Evolutionary conservation across 64 coral and sea anemone genomes (phyloP), one percentile per base, ranked within the genome.

Genomic region (Montipora sp.): DNA sequence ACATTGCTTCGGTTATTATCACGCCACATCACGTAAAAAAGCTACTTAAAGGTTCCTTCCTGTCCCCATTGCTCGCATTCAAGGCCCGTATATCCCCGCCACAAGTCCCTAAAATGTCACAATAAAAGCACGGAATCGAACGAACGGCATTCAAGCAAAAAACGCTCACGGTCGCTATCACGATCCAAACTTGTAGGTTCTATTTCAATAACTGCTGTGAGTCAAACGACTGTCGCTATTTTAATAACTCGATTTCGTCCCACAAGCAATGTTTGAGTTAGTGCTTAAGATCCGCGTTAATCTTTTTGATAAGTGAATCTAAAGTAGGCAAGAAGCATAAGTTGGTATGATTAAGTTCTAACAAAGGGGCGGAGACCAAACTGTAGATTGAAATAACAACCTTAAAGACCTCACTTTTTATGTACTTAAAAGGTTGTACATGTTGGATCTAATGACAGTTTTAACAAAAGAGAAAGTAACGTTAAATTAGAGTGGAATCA

Each of bases 281-380:
- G 47, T 85, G 68, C 82, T 85, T 85, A 85, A 20, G 46, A n/a
- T 4, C 15, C 4, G 63, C 65, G 65, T 51, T 84, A 85, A 85
- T 85, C 82, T 85, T 72, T 71, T 48, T 85, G 61, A 85, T 85
- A 85, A 85, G 65, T 85, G 82, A 85, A 85, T 85, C 65, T 72
- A 72, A 71, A 85, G 65, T 51, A 85, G 61, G 82, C 16, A 18
- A 7, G 60, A 15, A 63, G 14, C 60, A 16, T 63, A 63, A 63
- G 60, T 63, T 15, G 13, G 60, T 63, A 71, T 85, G 50, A 85
- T 85, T 85, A 85, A 49, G 63, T 67, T 11, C 16, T 85, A 85
- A 85, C 61, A 45, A 72, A 72, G 82, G 65, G 82, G 82, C 82
- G 82, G 82, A 65, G 7, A 71, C 6, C 15, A 47, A 47, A 48